Evolutionary conservation across 2,888 invertebrate species (phyloP), one percentile per base, ranked within the genome.

Genomic region (Eupithecia pulchellata): DNA sequence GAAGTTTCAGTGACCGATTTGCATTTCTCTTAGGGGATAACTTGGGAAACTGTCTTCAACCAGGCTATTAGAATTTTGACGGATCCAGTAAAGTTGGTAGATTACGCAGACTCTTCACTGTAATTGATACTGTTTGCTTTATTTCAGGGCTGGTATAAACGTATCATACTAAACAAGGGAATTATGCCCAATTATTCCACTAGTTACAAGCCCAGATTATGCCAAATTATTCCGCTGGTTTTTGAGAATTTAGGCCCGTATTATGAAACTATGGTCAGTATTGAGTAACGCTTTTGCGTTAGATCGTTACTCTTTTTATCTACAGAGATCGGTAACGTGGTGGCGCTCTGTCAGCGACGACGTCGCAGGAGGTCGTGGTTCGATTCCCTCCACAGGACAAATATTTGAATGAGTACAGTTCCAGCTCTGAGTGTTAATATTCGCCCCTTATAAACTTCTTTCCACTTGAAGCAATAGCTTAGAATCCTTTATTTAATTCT

Each of bases 1-100:
- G 34, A 61, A 61, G 61, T 61, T 61, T 61, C 39, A 66, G 66
- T 66, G 29, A 66, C 42, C 58, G 39, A 66, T 42, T 58, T 58
- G 58, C 65, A 65, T 65, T 65, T 65, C 65, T 55, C 39, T 64
- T 27, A 55, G 11, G 14, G 9, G 6, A 5, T n/a, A 57, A 66
- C 58, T 66, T 8, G n/a, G 39, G 64, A 39, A 30, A 61, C 61
- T 61, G 25, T 34, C 61, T 61, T 34, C 60, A 30, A 30, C 60
- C 32, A 4, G 20, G 29, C 32, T 30, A 30, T 60, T 60, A 32
- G 30, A 58, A 58, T 58, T 36, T 61, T 61, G 63, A 63, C 39
- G 29, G 39, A 63, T 29, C 32, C 14, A 61, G 20, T 34, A n/a
- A 34, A 20, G 13, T 25, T 4, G 14, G 17, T 29, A 25, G 34